These are phyloP conservation scores for Euclidia mi DNA, from an alignment of 2,888 invertebrate genomes.

Conservation along the genomic window DNA sequence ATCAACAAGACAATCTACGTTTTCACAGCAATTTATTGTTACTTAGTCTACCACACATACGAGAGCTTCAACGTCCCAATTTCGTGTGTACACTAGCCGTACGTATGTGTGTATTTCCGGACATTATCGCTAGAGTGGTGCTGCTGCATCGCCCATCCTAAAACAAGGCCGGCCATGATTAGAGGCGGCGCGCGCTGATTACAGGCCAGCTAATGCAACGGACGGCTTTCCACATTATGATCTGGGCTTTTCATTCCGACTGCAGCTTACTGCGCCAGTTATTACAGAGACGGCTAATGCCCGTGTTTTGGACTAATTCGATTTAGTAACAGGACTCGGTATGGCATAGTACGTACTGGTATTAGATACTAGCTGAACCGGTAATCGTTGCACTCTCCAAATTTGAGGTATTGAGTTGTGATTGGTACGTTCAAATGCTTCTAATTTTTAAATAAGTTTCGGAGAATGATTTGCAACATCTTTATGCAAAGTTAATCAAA, in stretches of 20 bases:
- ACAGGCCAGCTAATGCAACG: slow-evolving; percentile 68
- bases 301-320: not conserved
- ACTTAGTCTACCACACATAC: not conserved
- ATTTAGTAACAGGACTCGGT: not conserved
- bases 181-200: slow-evolving; percentile 63
- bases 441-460: too few species aligned
- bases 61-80: not conserved
- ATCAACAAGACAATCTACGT: too few species aligned
- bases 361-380: too few species aligned
- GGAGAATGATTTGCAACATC: too few species aligned
- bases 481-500: too few species aligned
- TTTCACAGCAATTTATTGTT: too few species aligned
- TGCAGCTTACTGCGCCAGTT: slow-evolving; percentile 6
- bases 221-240: slow-evolving; percentile 46
- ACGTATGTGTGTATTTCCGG: slow-evolving; percentile 33
- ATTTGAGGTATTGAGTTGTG: too few species aligned
- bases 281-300: not conserved
- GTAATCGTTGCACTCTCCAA: too few species aligned
- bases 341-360: not conserved
- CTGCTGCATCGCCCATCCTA: slow-evolving; percentile 22
- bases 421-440: too few species aligned
- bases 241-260: slow-evolving; percentile 30
- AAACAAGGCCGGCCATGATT: slow-evolving; percentile 52
- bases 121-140: slow-evolving; percentile 31
- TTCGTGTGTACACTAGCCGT: not conserved